Evolutionary conservation across 1,140 invertebrate genomes (phyloP).

Genomic region (Watersipora subatra): DNA sequence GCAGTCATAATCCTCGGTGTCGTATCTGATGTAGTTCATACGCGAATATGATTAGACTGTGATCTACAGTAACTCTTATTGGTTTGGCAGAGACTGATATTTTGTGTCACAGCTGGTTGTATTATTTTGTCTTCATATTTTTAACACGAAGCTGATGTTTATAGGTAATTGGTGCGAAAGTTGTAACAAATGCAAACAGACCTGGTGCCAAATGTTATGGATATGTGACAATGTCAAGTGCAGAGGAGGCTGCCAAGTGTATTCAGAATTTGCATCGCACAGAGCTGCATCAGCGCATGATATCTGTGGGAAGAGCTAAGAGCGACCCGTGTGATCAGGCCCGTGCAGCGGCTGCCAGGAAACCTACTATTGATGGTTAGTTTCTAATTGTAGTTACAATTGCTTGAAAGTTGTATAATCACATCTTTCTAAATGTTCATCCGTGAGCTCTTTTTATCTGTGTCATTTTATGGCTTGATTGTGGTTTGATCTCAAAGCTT

Average conservation of each 20-base stretch:
- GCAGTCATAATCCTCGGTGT: no score
- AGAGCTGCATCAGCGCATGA: constrained; percentile 79
- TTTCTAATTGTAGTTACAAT: no score
- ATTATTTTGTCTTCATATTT: not conserved
- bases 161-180: constrained; percentile 68
- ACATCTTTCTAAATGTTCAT: no score
- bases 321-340: constrained; percentile 23
- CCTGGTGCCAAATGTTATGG: constrained; percentile 83
- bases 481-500: no score
- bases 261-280: constrained; percentile 76
- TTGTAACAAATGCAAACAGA: constrained; percentile 82
- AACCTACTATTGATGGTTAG: not conserved
- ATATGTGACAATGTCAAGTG: constrained; percentile 80
- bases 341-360: not conserved
- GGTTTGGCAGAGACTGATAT: not conserved
- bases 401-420: no score
- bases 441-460: no score
- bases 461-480: no score
- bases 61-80: not conserved
- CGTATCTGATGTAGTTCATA: no score
- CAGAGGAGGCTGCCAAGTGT: constrained; percentile 73
- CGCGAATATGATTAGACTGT: no score
- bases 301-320: constrained; percentile 64
- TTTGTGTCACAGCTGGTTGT: not conserved
- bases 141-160: not conserved